Conservation (phyloP, 53 echinoderm and acorn worm genomes). For the Luidia sarsii region DNA sequence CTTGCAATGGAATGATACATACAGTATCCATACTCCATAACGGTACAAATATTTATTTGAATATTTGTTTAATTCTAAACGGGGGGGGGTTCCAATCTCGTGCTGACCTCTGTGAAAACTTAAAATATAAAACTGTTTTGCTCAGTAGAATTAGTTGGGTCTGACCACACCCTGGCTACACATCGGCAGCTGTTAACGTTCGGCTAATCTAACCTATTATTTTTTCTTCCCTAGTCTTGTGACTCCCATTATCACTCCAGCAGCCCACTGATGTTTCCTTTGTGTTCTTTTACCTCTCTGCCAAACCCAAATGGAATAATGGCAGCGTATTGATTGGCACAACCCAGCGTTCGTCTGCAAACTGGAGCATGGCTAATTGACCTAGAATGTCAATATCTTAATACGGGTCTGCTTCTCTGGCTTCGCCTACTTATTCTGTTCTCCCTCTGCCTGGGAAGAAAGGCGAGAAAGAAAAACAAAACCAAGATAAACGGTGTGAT, state of each 20-base stretch:
- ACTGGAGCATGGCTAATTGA: constrained; percentile 60
- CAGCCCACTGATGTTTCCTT: constrained; percentile 5
- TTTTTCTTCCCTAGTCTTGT: background rate
- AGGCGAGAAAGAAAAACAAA: background rate
- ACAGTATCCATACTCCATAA: no score
- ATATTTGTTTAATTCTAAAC: no score
- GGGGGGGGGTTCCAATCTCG: no score
- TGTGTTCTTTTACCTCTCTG: constrained; percentile 31
- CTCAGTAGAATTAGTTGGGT: no score
- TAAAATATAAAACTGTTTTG: no score
- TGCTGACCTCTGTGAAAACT: no score
- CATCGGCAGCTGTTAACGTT: constrained; percentile 8
- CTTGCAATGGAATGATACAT: no score
- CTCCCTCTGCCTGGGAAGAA: background rate
- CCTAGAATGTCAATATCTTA: constrained; percentile 47
- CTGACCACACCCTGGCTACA: no score
- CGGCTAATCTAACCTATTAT: background rate
- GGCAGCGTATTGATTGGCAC: constrained; percentile 39
- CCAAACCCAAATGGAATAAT: constrained; percentile 27
- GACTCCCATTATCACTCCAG: no score
- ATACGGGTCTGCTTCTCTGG: constrained; percentile 25
- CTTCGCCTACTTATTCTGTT: background rate
- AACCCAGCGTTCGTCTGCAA: constrained; percentile 48
- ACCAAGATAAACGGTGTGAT: constrained; percentile 17
- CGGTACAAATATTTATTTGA: no score